These are phyloP conservation scores for Lasius fuliginosus DNA, from an alignment of 2,888 invertebrate species.

Conservation along the genomic window DNA sequence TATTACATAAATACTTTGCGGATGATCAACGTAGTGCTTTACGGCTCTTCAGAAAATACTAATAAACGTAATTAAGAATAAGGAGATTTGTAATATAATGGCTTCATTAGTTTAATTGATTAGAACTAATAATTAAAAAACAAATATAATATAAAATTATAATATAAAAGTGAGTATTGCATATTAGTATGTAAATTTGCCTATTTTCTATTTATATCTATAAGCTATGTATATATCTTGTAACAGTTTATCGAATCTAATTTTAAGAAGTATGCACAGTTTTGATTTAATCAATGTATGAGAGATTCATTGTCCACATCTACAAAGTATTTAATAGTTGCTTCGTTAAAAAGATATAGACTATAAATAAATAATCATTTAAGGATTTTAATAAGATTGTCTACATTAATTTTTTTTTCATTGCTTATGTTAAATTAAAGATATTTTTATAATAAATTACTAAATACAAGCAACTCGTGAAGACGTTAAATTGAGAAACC, in stretches of 20 bases:
- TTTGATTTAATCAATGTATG: neutral
- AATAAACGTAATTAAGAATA: neutral
- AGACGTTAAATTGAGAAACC: constrained; percentile 33
- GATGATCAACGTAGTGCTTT: neutral
- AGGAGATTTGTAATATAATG: neutral
- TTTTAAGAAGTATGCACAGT: constrained; percentile 17
- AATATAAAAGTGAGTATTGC: neutral
- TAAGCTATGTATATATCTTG: neutral
- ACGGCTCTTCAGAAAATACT: neutral
- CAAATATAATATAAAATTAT: neutral
- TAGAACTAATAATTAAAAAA: neutral
- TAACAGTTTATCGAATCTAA: constrained; percentile 14
- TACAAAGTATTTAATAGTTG: neutral
- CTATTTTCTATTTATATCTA: neutral
- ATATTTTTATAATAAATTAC: neutral
- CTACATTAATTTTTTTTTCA: neutral
- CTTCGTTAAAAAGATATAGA: neutral
- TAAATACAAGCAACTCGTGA: no score
- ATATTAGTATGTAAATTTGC: neutral
- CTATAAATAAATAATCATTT: neutral
- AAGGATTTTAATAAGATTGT: neutral
- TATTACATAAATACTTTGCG: constrained; percentile 8
- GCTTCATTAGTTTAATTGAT: neutral
- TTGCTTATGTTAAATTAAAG: neutral
- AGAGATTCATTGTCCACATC: neutral